phyloP scores from a whole-genome alignment of 2,888 invertebrate species.

The Erynnis tages region DNA sequence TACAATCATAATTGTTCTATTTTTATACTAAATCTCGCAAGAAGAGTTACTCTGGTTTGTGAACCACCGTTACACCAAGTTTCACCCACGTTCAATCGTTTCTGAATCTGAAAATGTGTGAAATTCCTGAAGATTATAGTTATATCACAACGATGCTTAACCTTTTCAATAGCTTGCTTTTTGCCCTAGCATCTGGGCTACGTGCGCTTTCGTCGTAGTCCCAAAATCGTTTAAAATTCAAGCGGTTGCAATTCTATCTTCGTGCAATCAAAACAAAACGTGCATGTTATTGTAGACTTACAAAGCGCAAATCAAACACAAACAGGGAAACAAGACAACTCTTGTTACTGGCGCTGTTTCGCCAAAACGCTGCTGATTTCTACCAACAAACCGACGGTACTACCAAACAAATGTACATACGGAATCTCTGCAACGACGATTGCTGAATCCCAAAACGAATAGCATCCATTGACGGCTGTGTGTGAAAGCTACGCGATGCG shows the following conservation, averaged over 20 bases:
- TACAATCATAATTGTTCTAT: no score
- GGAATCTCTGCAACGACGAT: background rate
- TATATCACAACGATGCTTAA: no score
- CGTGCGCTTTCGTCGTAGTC: no score
- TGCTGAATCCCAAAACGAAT: background rate
- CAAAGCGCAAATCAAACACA: conserved; percentile 20
- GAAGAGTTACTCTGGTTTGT: no score
- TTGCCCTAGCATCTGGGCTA: no score
- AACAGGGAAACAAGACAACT: conserved; percentile 24
- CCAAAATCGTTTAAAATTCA: background rate
- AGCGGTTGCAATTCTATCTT: background rate
- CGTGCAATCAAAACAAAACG: background rate
- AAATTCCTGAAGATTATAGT: no score
- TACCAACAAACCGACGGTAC: conserved; percentile 25
- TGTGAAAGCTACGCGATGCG: background rate
- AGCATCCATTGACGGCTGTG: background rate
- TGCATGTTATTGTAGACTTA: conserved; percentile 17
- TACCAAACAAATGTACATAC: conserved; percentile 22
- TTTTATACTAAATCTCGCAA: no score
- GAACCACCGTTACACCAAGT: no score
- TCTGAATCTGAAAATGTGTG: no score
- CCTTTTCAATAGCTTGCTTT: no score
- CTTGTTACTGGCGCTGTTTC: conserved; percentile 21
- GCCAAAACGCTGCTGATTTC: conserved; percentile 25
- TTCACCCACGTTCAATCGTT: no score